Percentiles rank a stretch among this genome's conserved stretches.
Conservation (phyloP, 2,888 invertebrate species). For the Liposcelis brunnea region DNA sequence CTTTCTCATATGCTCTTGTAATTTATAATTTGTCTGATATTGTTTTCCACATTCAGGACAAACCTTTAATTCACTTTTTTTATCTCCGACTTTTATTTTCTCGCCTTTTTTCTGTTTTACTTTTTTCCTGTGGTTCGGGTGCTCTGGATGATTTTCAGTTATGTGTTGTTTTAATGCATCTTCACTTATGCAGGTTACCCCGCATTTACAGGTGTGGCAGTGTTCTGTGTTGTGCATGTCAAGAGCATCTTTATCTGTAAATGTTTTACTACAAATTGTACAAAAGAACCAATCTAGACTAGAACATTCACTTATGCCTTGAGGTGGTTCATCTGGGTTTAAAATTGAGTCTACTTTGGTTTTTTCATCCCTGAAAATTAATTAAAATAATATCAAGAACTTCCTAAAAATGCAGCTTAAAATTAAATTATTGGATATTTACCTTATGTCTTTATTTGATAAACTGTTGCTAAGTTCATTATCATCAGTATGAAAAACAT, state of each 20-base stretch:
- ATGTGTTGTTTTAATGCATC: neutral
- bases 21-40: constrained; percentile 39
- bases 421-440: no score
- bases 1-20: constrained; percentile 39
- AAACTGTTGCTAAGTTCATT: neutral
- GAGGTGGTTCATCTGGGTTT: neutral
- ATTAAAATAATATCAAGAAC: no score
- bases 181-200: constrained; percentile 11
- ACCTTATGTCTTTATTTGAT: no score
- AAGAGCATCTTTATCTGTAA: constrained; percentile 23
- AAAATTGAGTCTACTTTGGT: neutral
- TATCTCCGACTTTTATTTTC: constrained; percentile 16
- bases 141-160: constrained; percentile 4
- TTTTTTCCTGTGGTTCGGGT: constrained; percentile 17
- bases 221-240: constrained; percentile 11
- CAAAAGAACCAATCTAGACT: constrained; percentile 22
- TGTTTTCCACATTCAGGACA: constrained; percentile 38
- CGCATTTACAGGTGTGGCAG: constrained; percentile 12
- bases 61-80: constrained; percentile 30
- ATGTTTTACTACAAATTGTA: constrained; percentile 27
- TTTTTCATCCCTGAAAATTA: constrained; percentile 8
- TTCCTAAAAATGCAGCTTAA: no score
- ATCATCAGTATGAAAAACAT: neutral
- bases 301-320: neutral
- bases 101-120: constrained; percentile 14